Base-by-base conservation (phyloP, 2,113 vertebrate species). In the Xiphophorus maculatus region DNA sequence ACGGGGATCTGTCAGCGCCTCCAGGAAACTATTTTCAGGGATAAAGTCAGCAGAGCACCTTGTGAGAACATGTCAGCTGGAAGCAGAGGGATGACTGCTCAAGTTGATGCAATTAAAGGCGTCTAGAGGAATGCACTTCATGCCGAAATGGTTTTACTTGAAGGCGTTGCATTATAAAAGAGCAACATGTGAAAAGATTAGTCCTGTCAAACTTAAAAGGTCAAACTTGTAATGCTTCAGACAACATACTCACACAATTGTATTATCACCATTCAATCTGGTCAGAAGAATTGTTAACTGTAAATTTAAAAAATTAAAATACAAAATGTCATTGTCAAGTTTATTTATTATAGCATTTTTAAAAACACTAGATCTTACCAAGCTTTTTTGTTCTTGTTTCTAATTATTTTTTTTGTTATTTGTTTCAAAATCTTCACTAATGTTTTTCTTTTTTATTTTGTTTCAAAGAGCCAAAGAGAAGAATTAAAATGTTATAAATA, bases 21-120 rank as follows among this genome's bases (percentile, higher is more conserved):
- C 67, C 66, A 67, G 70, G 66, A 61, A 73, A 61, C 5, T n/a
- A 3, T 48, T 54, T 61, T 83, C 61, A 27, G 44, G 62, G 66
- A 25, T 35, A 33, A 65, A 65, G 64, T 51, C 71, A 78, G 61
- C 63, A 65, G 27, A 61, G 37, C 63, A 37, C 7, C 29, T 12
- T 66, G 68, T 14, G 61, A 27, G 63, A 58, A 64, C 54, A 8
- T 4, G 79, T 66, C 19, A 4, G 61, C 63, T 1, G 25, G 27
- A 14, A 30, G 33, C 61, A 54, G n/a, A 5, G 27, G 44, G 58
- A 69, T 66, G 58, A 27, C 58, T 58, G 29, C n/a, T 7, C 0
- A 12, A 29, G 42, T 28, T 51, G 66, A 66, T 58, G 8, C 32
- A 63, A 63, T 33, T 48, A 63, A 33, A 63, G 17, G 11, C 28